Evolutionary conservation across 37 sponge, comb jelly and placozoan genomes (phyloP), one percentile per base, ranked within the genome.

Genomic region (Eunapius fragilis): DNA sequence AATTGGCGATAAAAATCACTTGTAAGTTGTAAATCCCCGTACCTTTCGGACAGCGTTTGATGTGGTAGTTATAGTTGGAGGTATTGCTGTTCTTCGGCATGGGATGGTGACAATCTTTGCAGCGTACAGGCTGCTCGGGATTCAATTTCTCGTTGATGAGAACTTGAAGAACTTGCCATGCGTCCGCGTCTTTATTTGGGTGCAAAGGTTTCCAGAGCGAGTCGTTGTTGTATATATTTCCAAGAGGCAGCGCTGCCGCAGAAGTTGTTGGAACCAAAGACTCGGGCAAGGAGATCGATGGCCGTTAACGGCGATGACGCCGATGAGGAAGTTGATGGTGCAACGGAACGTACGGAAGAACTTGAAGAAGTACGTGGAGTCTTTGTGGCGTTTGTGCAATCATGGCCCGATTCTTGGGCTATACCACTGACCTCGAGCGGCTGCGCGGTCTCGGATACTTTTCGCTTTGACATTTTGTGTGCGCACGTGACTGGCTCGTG

Each of bases 171-270:
- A 58, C 58, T 58, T 19, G 58, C 58, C 58, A 58, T 58, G 58
- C 58, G 58, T 58, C 58, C 17, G 58, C 74, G 74, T 72, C 74
- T 31, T 72, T 72, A 30, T 72, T 72, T 72, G 14, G 74, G 26
- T 72, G 74, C 74, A 72, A 72, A 72, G 30, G 26, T 72, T 34
- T 34, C 31, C 32, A 72, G 31, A 72, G 74, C 74, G 58, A 58
- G 58, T 58, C 41, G 41, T 41, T 41, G 41, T 41, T 41, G 41
- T 41, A 41, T 41, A 58, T 58, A 58, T 58, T 58, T 58, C 58
- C 58, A 58, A 58, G 58, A 58, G 17, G 58, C 58, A 58, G 58
- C 58, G 58, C 58, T 58, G 58, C 58, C 58, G 58, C 58, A 58
- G 58, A 58, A 58, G 58, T 58, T 58, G 58, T 58, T 58, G 17